Conservation (phyloP, 2,888 invertebrate species). For the Pristionchus japonicus region DNA sequence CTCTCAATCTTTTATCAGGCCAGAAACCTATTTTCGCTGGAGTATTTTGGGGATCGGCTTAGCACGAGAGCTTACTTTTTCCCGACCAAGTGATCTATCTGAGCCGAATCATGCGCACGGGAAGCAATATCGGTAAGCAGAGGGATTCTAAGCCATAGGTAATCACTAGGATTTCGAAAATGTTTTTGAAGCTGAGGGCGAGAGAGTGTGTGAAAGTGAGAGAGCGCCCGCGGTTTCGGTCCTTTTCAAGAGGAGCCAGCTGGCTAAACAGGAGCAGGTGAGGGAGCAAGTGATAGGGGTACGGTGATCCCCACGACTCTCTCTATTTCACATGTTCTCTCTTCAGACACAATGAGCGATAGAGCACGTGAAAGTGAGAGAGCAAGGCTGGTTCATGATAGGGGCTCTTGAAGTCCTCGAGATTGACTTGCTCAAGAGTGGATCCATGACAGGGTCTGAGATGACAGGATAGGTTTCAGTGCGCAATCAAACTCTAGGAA, state of each 20-base stretch:
- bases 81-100: not conserved
- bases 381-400: too few species aligned
- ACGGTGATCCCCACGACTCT: too few species aligned
- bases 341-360: too few species aligned
- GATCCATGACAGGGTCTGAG: not conserved
- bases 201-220: not conserved
- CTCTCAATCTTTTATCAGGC: too few species aligned
- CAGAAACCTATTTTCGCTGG: not conserved
- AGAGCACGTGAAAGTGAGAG: too few species aligned
- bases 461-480: not conserved
- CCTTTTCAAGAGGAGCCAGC: not conserved
- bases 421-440: not conserved
- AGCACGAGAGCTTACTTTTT: not conserved
- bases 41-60: not conserved
- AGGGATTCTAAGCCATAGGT: not conserved
- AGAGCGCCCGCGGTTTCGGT: not conserved
- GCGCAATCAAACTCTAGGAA: not conserved
- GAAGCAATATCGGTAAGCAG: not conserved
- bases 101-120: not conserved
- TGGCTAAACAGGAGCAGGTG: conserved; percentile 45
- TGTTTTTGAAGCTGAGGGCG: not conserved
- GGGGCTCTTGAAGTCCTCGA: not conserved
- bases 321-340: too few species aligned
- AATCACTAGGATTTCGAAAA: not conserved
- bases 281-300: not conserved